phyloP scores from a whole-genome alignment of 2,888 invertebrate genomes.

The Lysandra coridon region DNA sequence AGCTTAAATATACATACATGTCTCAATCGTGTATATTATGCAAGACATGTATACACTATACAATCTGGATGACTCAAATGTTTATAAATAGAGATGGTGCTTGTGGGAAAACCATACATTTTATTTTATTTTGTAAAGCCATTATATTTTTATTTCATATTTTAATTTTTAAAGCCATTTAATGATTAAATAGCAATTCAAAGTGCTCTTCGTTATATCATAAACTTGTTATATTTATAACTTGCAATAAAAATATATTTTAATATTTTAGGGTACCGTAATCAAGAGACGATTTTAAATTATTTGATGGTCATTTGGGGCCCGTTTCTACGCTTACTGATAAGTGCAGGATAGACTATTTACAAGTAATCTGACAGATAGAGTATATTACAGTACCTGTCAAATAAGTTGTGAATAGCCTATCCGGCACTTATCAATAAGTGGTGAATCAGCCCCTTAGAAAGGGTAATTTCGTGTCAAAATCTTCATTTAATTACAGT shows the following conservation, averaged over 20 bases:
- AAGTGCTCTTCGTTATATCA: not conserved
- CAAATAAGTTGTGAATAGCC: no score
- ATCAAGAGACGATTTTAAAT: not conserved
- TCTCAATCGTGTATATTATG: not conserved
- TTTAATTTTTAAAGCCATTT: not conserved
- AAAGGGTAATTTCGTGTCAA: no score
- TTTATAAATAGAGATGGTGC: slow-evolving; percentile 11
- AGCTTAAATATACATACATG: not conserved
- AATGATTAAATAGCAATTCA: not conserved
- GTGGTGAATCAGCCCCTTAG: no score
- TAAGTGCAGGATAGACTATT: no score
- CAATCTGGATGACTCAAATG: slow-evolving; percentile 5
- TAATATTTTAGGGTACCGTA: not conserved
- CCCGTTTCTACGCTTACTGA: no score
- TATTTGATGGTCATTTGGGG: no score
- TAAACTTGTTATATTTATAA: slow-evolving; percentile 7
- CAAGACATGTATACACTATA: not conserved
- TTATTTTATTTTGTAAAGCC: not conserved
- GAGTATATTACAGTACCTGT: no score
- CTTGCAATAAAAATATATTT: not conserved
- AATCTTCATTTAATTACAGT: no score
- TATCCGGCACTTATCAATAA: no score
- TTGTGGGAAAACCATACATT: not conserved
- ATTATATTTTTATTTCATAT: slow-evolving; percentile 1
- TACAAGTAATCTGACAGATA: no score